A percentile compares a stretch with the other conserved stretches of the same genome.
Conservation (phyloP, 2,888 invertebrate genomes). For the Marasmarcha lunaedactyla region DNA sequence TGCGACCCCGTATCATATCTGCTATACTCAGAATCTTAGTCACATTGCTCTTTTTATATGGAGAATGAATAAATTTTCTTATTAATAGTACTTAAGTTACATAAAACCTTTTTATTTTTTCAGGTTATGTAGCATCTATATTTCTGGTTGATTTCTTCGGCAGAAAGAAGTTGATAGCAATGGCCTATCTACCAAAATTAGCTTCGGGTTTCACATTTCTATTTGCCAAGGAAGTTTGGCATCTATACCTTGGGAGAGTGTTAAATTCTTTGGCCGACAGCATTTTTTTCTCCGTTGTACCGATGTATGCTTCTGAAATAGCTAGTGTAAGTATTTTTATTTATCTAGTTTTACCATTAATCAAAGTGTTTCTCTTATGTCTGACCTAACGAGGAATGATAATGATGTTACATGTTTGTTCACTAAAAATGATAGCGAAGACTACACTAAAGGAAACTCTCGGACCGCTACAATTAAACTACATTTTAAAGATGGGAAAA, state of each 20-base stretch:
- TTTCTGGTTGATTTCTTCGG: constrained; percentile 17
- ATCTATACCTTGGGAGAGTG: constrained; percentile 20
- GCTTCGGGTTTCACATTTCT: constrained; percentile 14
- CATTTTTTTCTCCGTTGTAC: constrained; percentile 15
- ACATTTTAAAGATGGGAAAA: too few relatives aligned
- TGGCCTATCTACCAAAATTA: constrained; percentile 17
- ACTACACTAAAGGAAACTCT: too few relatives aligned
- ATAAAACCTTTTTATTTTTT: constrained; percentile 1
- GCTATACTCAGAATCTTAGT: too few relatives aligned
- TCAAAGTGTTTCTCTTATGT: too few relatives aligned
- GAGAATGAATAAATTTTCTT: too few relatives aligned
- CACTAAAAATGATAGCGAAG: too few relatives aligned
- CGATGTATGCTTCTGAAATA: constrained; percentile 24
- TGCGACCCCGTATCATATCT: too few relatives aligned
- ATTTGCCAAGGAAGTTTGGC: constrained; percentile 22
- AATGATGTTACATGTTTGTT: too few relatives aligned
- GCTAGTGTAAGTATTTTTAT: constrained; percentile 21
- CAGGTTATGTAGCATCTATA: constrained; percentile 12
- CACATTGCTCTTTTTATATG: too few relatives aligned
- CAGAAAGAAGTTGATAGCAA: constrained; percentile 15
- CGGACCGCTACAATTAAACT: too few relatives aligned
- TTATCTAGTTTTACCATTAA: neutral
- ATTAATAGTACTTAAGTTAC: too few relatives aligned
- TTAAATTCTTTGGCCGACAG: constrained; percentile 14
- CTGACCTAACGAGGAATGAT: too few relatives aligned